Conservation (phyloP, 2,113 vertebrate species). For the Gallinago undulata region DNA sequence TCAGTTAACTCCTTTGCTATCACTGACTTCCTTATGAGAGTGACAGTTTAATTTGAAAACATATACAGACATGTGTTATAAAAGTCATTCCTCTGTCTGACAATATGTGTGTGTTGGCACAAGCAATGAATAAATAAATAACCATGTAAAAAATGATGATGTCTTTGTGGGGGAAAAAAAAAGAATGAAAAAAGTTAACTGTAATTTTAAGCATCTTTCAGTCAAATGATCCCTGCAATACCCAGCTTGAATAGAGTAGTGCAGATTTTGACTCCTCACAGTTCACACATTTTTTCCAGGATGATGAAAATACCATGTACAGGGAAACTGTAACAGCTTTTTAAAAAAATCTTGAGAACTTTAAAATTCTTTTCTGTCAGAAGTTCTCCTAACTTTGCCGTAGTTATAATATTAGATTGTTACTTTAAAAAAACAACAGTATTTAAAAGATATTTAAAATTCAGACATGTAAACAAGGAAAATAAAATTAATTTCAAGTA, state of each 20-base stretch:
- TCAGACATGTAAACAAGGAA: neutral
- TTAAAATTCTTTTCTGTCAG: neutral
- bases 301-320: neutral
- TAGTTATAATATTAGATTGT: neutral
- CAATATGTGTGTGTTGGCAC: fast-evolving
- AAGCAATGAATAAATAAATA: neutral
- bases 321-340: neutral
- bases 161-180: neutral
- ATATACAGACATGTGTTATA: neutral
- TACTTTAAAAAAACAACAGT: fast-evolving
- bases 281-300: neutral
- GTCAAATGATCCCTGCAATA: neutral
- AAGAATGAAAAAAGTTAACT: neutral
- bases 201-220: neutral
- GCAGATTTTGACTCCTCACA: neutral
- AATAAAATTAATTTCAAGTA: neutral
- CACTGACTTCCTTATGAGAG: neutral
- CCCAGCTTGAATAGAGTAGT: neutral
- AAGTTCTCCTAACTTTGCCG: neutral
- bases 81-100: neutral
- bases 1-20: neutral
- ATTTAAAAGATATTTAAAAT: neutral
- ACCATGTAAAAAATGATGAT: neutral
- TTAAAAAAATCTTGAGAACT: neutral
- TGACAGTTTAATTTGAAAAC: constrained; percentile 3